phyloP scores from a whole-genome alignment of 2,113 vertebrate species.

The Anoplopoma fimbria region DNA sequence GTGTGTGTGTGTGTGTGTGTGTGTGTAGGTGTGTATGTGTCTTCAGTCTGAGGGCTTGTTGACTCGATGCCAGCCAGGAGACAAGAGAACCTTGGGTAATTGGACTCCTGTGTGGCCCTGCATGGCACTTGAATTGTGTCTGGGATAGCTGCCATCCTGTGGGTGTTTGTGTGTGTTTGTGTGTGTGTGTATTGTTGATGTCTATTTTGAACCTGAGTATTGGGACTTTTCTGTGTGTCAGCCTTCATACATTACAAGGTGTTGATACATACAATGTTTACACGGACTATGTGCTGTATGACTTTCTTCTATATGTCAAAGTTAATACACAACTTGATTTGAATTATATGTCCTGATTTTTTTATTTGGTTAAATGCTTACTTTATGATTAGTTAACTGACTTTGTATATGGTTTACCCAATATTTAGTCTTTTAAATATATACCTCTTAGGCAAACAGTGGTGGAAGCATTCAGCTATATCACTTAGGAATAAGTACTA shows the following conservation, averaged over 20 bases:
- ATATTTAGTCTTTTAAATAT: neutral
- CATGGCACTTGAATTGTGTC: conserved; percentile 50
- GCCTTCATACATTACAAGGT: neutral
- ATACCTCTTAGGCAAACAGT: neutral
- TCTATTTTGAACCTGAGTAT: conserved; percentile 4
- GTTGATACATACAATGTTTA: neutral
- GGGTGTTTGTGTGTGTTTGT: neutral
- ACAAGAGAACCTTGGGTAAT: conserved; percentile 62
- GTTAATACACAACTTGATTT: neutral
- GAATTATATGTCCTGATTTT: neutral
- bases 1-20: conserved; percentile 14
- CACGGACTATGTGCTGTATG: neutral
- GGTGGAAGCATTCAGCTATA: neutral
- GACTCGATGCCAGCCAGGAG: conserved; percentile 57
- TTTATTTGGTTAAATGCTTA: neutral
- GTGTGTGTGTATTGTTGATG: neutral
- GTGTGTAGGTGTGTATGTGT: neutral
- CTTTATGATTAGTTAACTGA: neutral
- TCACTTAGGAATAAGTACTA: neutral
- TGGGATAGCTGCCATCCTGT: conserved; percentile 58
- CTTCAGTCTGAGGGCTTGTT: conserved; percentile 24
- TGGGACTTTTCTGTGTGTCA: neutral
- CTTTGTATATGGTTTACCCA: neutral
- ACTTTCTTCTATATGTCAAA: neutral
- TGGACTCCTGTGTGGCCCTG: conserved; percentile 62